Evolutionary conservation across 2,888 invertebrate species (phyloP).

Genomic region (Vesta saturnalis): DNA sequence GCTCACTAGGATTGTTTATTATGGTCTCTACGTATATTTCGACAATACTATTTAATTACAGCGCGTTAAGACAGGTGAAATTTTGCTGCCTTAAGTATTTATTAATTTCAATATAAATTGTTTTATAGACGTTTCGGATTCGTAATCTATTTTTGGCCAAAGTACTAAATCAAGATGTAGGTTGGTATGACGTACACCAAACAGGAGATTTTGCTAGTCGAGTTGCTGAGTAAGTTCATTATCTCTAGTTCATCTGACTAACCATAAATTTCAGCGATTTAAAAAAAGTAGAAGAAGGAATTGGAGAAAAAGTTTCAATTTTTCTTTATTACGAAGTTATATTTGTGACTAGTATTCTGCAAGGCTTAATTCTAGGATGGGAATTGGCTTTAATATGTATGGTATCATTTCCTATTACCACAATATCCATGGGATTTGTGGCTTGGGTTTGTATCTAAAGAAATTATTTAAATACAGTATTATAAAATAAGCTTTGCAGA

Average conservation of each 20-base stretch:
- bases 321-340: constrained; percentile 76
- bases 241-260: not conserved
- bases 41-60: constrained; percentile 74
- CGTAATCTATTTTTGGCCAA: constrained; percentile 73
- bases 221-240: constrained; percentile 74
- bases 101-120: not conserved
- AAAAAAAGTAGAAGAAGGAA: constrained; percentile 81
- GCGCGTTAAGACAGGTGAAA: constrained; percentile 74
- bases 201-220: constrained; percentile 79
- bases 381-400: constrained; percentile 80
- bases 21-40: constrained; percentile 72
- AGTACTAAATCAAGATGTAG: constrained; percentile 77
- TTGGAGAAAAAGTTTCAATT: constrained; percentile 83
- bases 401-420: constrained; percentile 75
- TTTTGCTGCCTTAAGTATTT: not conserved
- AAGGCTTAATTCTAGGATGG: constrained; percentile 83
- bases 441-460: constrained; percentile 63
- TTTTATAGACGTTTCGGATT: constrained; percentile 68
- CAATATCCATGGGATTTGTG: constrained; percentile 72
- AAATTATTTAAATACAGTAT: not conserved
- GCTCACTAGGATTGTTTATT: constrained; percentile 69
- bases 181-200: constrained; percentile 77
- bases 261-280: constrained; percentile 67
- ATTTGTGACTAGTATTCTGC: constrained; percentile 73
- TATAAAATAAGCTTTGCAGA: not conserved